A percentile compares a stretch with the other conserved stretches of the same genome.
Evolutionary conservation across 2,113 vertebrate species (phyloP).

Genomic region (Lepisosteus oculatus): DNA sequence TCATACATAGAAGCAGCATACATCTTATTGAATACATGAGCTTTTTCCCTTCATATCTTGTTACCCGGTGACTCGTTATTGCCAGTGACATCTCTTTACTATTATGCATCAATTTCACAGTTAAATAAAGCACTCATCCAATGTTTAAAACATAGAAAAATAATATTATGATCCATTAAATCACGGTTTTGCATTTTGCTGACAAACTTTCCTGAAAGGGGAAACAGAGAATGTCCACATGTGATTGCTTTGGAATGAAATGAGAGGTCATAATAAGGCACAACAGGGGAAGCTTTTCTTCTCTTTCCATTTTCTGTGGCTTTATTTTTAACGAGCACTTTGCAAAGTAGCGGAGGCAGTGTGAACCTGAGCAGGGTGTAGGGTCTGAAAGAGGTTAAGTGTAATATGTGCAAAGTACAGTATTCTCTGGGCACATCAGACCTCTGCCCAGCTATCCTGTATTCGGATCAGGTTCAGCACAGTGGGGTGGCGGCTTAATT

Average conservation of each 20-base stretch:
- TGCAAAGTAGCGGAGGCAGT: constrained; percentile 27
- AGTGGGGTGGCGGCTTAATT: constrained; percentile 80
- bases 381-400: constrained; percentile 35
- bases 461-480: constrained; percentile 72
- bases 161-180: too few species aligned
- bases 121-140: too few species aligned
- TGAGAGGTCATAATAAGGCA: constrained; percentile 3
- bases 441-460: background rate
- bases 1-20: too few species aligned
- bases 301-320: constrained; percentile 9
- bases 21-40: too few species aligned
- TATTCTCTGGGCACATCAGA: constrained; percentile 4
- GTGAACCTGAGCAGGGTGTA: constrained; percentile 20
- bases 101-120: too few species aligned
- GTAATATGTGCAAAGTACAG: constrained; percentile 43
- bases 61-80: too few species aligned
- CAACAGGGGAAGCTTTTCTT: constrained; percentile 15
- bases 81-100: too few species aligned
- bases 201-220: constrained; percentile 11
- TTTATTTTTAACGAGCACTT: constrained; percentile 27
- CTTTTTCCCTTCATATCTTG: too few species aligned
- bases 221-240: constrained; percentile 4
- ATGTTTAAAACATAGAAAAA: too few species aligned
- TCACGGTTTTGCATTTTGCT: background rate
- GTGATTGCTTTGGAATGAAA: background rate